These are phyloP conservation scores for Acipenser transmontanus DNA, from an alignment of 2,797 vertebrate genomes.

Conservation along the genomic window DNA sequence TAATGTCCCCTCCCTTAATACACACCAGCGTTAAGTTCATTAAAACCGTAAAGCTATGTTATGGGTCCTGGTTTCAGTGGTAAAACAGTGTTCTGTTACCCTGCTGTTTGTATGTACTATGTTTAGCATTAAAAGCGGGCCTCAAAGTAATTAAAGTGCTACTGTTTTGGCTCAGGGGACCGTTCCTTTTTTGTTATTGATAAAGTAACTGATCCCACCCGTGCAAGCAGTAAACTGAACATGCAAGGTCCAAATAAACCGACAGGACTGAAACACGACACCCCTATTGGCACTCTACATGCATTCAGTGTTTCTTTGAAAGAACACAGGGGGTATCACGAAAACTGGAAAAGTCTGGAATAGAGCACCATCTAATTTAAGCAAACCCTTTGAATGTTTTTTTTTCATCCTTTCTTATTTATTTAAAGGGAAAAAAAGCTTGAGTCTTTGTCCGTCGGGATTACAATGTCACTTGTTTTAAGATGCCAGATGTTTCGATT, in stretches of 20 bases:
- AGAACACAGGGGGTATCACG: slow-evolving; percentile 43
- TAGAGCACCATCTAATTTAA: slow-evolving; percentile 59
- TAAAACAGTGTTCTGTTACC: slow-evolving; percentile 50
- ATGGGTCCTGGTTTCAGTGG: slow-evolving; percentile 46
- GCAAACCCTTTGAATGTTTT: slow-evolving; percentile 69
- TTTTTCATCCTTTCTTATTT: slow-evolving; percentile 53
- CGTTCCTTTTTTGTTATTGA: slow-evolving; percentile 53
- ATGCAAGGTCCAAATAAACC: slow-evolving; percentile 59
- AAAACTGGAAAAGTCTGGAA: slow-evolving; percentile 62
- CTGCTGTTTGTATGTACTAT: slow-evolving; percentile 50
- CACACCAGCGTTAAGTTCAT: slow-evolving; percentile 62
- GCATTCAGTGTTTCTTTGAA: slow-evolving; percentile 54
- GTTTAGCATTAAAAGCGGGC: slow-evolving; percentile 51
- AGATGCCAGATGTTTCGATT: slow-evolving; percentile 74
- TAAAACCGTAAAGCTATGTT: slow-evolving; percentile 55
- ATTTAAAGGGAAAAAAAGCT: slow-evolving; percentile 49
- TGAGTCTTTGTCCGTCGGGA: slow-evolving; percentile 66
- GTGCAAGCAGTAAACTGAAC: slow-evolving; percentile 54
- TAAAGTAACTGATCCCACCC: slow-evolving; percentile 69
- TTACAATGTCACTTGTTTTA: slow-evolving; percentile 76
- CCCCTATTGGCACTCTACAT: slow-evolving; percentile 47
- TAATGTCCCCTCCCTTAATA: slow-evolving; percentile 51
- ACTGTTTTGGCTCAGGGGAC: slow-evolving; percentile 58
- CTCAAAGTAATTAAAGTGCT: slow-evolving; percentile 56
- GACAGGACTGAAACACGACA: slow-evolving; percentile 64